Conservation (phyloP, 1,140 invertebrate genomes). For the Drosophila navojoa region DNA sequence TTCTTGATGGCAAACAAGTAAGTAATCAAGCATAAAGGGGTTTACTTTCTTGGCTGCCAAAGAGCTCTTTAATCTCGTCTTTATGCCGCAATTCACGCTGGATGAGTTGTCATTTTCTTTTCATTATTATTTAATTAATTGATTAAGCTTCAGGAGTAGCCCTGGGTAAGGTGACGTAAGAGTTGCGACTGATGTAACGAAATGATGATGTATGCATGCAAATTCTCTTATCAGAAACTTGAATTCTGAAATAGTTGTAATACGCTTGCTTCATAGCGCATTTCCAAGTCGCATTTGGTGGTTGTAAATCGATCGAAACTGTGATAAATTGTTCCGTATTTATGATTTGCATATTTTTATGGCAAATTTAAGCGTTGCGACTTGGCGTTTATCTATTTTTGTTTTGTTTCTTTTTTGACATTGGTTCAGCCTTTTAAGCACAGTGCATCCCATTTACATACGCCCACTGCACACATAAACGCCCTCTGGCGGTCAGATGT, state of each 20-base stretch:
- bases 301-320: not conserved
- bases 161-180: no score
- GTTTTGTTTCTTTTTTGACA: conserved; percentile 65
- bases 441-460: conserved; percentile 7
- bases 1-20: conserved; percentile 5
- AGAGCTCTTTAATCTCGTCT: not conserved
- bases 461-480: conserved; percentile 8
- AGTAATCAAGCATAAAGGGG: not conserved
- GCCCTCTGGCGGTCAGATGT: conserved; percentile 15
- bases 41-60: not conserved
- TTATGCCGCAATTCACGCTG: not conserved
- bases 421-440: conserved; percentile 42
- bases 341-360: conserved; percentile 24
- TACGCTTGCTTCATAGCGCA: not conserved
- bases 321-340: conserved; percentile 16
- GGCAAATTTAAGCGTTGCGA: conserved; percentile 10
- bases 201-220: no score
- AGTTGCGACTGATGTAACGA: no score
- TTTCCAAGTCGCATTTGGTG: not conserved
- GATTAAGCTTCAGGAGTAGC: no score
- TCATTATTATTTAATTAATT: no score
- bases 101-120: not conserved
- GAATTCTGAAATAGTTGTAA: no score
- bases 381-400: not conserved
- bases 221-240: no score